phyloP scores from a whole-genome alignment of 2,797 vertebrate species.

The Podarcis siculus region DNA sequence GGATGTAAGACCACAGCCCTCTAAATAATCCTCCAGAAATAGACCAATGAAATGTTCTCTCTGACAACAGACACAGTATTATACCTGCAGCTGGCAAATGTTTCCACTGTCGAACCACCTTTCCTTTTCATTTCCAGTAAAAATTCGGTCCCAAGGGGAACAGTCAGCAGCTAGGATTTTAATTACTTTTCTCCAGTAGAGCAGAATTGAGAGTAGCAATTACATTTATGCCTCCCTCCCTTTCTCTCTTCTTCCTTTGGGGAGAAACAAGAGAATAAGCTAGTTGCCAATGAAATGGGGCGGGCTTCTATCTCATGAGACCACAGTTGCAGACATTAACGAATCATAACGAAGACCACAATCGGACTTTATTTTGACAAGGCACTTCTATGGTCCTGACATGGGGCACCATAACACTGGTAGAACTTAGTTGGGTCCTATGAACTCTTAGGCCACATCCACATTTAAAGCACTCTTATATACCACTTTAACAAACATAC shows the following conservation, averaged over 20 bases:
- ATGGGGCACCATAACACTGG: not conserved
- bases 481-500: no score
- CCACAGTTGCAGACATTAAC: not conserved
- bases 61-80: slow-evolving; percentile 83
- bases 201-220: slow-evolving; percentile 62
- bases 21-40: slow-evolving; percentile 86
- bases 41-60: slow-evolving; percentile 82
- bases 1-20: slow-evolving; percentile 82
- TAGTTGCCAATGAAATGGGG: not conserved
- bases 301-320: slow-evolving; percentile 27
- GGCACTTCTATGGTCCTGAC: not conserved
- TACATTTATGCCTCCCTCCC: slow-evolving; percentile 64
- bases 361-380: not conserved
- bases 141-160: slow-evolving; percentile 78
- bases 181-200: slow-evolving; percentile 79
- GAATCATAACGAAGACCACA: not conserved
- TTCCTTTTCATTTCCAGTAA: slow-evolving; percentile 82
- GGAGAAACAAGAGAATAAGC: slow-evolving; percentile 16
- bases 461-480: no score
- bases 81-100: slow-evolving; percentile 85
- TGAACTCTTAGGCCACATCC: not conserved
- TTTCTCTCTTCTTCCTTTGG: slow-evolving; percentile 30
- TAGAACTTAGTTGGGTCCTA: not conserved
- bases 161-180: slow-evolving; percentile 79
- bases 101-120: slow-evolving; percentile 84